Evolutionary conservation across 2,888 invertebrate genomes (phyloP).

Genomic region (Terebella lapidaria): DNA sequence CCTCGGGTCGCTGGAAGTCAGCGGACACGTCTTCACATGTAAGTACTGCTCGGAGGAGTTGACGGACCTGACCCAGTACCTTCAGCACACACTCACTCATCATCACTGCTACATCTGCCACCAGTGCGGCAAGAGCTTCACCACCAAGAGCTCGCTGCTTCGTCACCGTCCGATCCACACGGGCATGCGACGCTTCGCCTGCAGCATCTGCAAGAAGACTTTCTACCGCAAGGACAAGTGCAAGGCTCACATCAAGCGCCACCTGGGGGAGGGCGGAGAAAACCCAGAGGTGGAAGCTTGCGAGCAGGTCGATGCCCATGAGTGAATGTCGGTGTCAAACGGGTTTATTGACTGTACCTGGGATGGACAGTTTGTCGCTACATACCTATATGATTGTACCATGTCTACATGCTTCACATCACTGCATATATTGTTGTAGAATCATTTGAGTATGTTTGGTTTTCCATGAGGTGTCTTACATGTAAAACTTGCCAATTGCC

Average conservation of each 20-base stretch:
- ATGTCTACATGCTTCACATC: too few relatives aligned
- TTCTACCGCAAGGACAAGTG: slow-evolving; percentile 34
- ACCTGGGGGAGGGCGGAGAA: slow-evolving; percentile 1
- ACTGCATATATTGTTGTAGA: too few relatives aligned
- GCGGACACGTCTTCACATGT: slow-evolving; percentile 18
- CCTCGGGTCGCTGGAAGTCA: slow-evolving; percentile 15
- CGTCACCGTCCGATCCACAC: slow-evolving; percentile 33
- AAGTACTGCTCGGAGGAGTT: slow-evolving; percentile 22
- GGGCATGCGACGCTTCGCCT: slow-evolving; percentile 29
- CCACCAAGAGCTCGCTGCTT: slow-evolving; percentile 30
- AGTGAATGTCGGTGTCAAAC: too few relatives aligned
- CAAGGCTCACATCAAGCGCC: slow-evolving; percentile 29
- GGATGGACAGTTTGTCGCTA: too few relatives aligned
- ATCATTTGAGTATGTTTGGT: too few relatives aligned
- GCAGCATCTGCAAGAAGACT: slow-evolving; percentile 30
- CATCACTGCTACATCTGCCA: slow-evolving; percentile 32
- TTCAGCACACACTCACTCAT: slow-evolving; percentile 25
- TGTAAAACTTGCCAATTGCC: too few relatives aligned
- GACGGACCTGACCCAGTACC: slow-evolving; percentile 19
- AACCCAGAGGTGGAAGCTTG: background rate
- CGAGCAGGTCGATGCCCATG: background rate
- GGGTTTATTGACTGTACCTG: too few relatives aligned
- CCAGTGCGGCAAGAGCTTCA: slow-evolving; percentile 31
- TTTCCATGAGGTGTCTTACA: too few relatives aligned
- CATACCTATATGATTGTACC: too few relatives aligned